Evolutionary conservation across 2,888 invertebrate species (phyloP), one percentile per base, ranked within the genome.

Genomic region (Patella pellucida): DNA sequence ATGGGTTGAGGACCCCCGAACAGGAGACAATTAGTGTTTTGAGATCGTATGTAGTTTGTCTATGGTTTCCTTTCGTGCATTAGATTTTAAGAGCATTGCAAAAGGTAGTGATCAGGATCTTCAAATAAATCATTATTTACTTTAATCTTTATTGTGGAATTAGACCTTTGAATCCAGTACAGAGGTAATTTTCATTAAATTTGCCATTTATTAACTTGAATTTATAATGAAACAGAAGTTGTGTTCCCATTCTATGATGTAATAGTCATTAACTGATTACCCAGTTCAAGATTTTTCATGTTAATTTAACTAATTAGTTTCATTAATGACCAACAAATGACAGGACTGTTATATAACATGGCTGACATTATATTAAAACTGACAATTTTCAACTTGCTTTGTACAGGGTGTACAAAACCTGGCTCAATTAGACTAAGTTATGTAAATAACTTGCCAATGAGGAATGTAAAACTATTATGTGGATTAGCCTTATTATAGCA

Each of bases 381-480:
- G 62, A 12, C 19, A 9, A 62, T 19, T 62, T 62, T 62, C 62
- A 56, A 19, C 56, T 56, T 11, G 56, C 56, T 62, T 19, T 62
- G 56, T 62, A 62, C 23, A 14, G 23, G 62, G 11, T 23, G 19
- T n/a, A 19, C 12, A 62, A 14, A 62, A 23, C 23, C 62, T 23
- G 62, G 23, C 19, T 14, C 12, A 12, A 11, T 9, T 23, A 5
- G 2, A 12, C 23, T 62, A 62, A 62, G 19, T n/a, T 56, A n/a
- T 56, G 9, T 62, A 62, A 62, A 23, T 23, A 23, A 23, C 16
- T 11, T 23, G 9, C 23, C n/a, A 62, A 62, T 62, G 23, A 62
- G 62, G 62, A 62, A 62, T 62, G 62, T 62, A 23, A n/a, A 62
- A 62, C 23, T 62, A 62, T 23, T 23, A 62, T 62, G 62, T 62